Evolutionary conservation across 2,797 vertebrate species (phyloP), one percentile per base, ranked within the genome.

Genomic region (Esox lucius): DNA sequence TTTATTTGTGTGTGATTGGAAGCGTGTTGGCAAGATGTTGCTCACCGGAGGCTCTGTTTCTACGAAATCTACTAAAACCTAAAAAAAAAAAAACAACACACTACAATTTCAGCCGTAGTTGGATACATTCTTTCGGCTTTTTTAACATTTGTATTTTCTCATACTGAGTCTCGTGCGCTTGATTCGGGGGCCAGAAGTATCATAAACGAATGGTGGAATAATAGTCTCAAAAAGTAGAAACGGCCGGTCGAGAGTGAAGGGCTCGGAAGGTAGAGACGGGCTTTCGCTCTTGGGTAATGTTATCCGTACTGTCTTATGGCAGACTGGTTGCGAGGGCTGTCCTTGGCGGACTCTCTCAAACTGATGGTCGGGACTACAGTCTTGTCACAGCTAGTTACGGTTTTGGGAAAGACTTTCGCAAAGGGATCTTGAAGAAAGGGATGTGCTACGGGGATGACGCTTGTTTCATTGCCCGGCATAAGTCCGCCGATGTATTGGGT

Each of bases 331-430:
- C 98, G 90, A 94, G 98, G 91, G 97, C 97, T 69, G 97, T 98
- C 86, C 94, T 99, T 82, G 96, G 98, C 62, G 96, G 98, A 88
- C 96, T 99, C 35, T 97, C 97, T 80, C 98, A 99, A 91, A 96
- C 97, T 1, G 98, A 99, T 89, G 92, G 95, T 81, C 94, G 97
- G 83, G 97, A 99, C 90, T 99, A 98, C 93, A 98, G 97, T 85
- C 91, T 99, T 82, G 93, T 99, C 84, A 96, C 95, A 1, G 97
- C 97, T 74, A 97, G 97, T 84, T 98, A 94, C 88, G 98, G 98
- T 79, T 99, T 97, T 78, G 97, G 98, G 16, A 99, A 99, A 89
- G 97, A 99, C 93, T 97, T 98, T 91, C 94, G 97, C 17, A 99
- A 97, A 90, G 95, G 95, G 80, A 94, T 96, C 81, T 89, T 95